A percentile compares a stretch with the other conserved stretches of the same genome.
These are phyloP conservation scores for Rhopilema esculentum DNA, from an alignment of 30 jellyfish, hydroid and myxozoan genomes.

Conservation along the genomic window DNA sequence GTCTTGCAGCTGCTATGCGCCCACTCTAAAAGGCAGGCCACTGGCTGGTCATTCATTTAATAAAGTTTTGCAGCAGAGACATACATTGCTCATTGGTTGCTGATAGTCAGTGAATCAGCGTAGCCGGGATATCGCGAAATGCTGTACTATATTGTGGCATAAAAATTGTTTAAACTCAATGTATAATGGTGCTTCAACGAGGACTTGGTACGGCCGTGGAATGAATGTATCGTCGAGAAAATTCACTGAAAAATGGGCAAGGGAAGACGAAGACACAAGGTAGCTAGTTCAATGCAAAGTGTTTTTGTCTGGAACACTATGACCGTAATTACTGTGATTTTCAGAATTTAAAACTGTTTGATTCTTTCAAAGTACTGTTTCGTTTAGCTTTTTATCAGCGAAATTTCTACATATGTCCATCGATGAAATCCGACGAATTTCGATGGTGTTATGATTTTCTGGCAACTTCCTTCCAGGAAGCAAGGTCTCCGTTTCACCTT, in stretches of 20 bases:
- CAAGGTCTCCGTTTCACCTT: too few species aligned
- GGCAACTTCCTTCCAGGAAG: too few species aligned
- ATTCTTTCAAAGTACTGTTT: too few species aligned
- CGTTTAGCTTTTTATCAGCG: too few species aligned
- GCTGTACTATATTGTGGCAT: slow-evolving; percentile 2
- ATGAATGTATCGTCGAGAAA: slow-evolving; percentile 50
- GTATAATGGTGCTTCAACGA: neutral
- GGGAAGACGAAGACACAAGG: slow-evolving; percentile 60
- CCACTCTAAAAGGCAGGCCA: slow-evolving; percentile 29
- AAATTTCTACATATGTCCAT: too few species aligned
- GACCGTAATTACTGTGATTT: too few species aligned
- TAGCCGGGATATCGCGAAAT: neutral
- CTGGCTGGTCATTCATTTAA: slow-evolving; percentile 8
- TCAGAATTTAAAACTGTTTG: too few species aligned
- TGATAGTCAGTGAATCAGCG: slow-evolving; percentile 22
- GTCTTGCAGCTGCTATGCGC: slow-evolving; percentile 42
- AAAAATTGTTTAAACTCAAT: neutral
- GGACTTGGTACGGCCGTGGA: neutral
- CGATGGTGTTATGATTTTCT: too few species aligned
- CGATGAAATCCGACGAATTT: too few species aligned
- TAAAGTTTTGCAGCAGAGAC: neutral
- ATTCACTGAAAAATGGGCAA: slow-evolving; percentile 50
- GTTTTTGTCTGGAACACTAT: too few species aligned
- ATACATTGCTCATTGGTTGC: slow-evolving; percentile 1
- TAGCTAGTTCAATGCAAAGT: neutral